These are phyloP conservation scores for Microcebus jonahi DNA, from an alignment of 2,113 vertebrate genomes.

Conservation along the genomic window DNA sequence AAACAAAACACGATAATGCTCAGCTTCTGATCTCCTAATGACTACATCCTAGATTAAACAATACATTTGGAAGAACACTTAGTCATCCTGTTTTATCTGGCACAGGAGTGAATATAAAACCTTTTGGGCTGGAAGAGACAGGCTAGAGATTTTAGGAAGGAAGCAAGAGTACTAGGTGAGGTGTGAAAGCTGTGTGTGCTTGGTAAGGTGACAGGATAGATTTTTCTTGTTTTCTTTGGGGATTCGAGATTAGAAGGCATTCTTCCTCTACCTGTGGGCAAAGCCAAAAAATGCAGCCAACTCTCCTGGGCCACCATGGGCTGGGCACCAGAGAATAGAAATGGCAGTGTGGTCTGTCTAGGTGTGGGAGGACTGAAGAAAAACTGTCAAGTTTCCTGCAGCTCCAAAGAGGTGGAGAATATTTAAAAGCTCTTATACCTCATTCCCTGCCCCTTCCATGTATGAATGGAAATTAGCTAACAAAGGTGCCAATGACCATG, in stretches of 20 bases:
- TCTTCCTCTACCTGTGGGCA: neutral
- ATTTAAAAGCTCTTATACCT: neutral
- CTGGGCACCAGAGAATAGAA: neutral
- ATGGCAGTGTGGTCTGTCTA: neutral
- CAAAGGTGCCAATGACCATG: neutral
- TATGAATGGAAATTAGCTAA: neutral
- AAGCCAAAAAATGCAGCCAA: neutral
- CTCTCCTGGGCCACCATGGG: neutral
- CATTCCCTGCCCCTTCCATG: neutral
- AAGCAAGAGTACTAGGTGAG: conserved; percentile 31
- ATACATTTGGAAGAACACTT: conserved; percentile 9
- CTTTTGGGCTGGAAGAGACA: neutral
- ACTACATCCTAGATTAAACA: conserved; percentile 46
- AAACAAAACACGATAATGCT: neutral
- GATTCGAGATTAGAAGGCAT: neutral
- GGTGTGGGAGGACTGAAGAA: neutral
- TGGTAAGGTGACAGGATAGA: neutral
- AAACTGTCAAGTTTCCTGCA: neutral
- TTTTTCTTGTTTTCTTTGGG: neutral
- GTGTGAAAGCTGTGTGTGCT: conserved; percentile 15
- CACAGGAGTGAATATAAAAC: conserved; percentile 1
- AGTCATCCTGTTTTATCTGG: conserved; percentile 56
- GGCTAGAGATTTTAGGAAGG: conserved; percentile 29
- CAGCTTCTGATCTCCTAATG: conserved; percentile 1
- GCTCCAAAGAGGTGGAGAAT: neutral